phyloP scores from a whole-genome alignment of 2,888 invertebrate species.

The Cremastinae sp. region DNA sequence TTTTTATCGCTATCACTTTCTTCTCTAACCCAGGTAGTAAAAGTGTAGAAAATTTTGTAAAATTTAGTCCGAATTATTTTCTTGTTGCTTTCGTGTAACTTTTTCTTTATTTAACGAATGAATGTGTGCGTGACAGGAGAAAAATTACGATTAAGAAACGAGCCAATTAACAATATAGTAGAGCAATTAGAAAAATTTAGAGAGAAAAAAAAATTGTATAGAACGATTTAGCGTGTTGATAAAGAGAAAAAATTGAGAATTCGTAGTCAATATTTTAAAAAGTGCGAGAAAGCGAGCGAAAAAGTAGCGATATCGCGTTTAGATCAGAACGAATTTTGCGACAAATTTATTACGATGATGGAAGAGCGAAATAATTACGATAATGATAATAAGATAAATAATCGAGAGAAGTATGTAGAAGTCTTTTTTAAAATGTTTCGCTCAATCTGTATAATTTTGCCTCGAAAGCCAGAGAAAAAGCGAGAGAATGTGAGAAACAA shows the following conservation, averaged over 20 bases:
- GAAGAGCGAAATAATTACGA: neutral
- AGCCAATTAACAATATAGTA: conserved; percentile 43
- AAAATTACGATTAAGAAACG: conserved; percentile 12
- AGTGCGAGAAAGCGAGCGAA: conserved; percentile 6
- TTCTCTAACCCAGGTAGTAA: conserved; percentile 18
- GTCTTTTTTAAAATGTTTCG: conserved; percentile 43
- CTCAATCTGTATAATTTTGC: conserved; percentile 54
- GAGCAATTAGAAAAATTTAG: conserved; percentile 44
- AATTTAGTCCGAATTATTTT: neutral
- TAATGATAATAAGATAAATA: neutral
- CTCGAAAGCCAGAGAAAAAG: conserved; percentile 21
- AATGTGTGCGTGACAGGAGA: neutral
- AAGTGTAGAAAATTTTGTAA: conserved; percentile 8
- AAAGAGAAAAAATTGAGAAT: conserved; percentile 31
- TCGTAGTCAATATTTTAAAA: conserved; percentile 43
- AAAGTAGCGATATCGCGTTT: conserved; percentile 1
- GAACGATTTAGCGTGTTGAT: conserved; percentile 20
- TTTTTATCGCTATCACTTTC: conserved; percentile 50
- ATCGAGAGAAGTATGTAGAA: neutral
- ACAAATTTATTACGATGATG: conserved; percentile 32
- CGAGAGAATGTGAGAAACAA: conserved; percentile 19
- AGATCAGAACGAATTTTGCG: conserved; percentile 27
- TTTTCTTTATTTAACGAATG: neutral
- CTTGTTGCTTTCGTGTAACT: neutral
- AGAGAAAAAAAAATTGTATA: conserved; percentile 8